Evolutionary conservation across 1,140 invertebrate species (phyloP), one percentile per base, ranked within the genome.

Genomic region (Oreohelix idahoensis): DNA sequence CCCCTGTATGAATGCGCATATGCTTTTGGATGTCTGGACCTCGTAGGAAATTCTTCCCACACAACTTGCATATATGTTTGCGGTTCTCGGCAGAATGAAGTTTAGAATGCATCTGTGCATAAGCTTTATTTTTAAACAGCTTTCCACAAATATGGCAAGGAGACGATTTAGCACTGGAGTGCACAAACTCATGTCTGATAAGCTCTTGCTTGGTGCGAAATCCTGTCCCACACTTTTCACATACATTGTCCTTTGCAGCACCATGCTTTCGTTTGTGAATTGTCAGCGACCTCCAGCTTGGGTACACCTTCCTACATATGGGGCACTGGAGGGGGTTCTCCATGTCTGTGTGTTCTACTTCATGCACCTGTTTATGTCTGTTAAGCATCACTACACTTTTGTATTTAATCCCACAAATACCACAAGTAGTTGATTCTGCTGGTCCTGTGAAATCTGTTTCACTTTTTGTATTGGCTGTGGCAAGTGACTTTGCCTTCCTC

Each of bases 1-100:
- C 71, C 23, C 71, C 71, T 2, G 71, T 73, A 45, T 73, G 71
- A 42, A 73, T 42, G 1, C 36, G 42, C 36, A 45, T 45, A 42
- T 73, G 71, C 38, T 73, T 73, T 32, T 42, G 71, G 23, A 73
- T 73, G 38, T 39, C 71, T 26, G 71, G 42, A 42, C 63, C 63
- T 66, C 63, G 63, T 29, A 66, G 63, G 32, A 66, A 66, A 66
- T 32, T 10, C 29, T 66, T 66, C 29, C 63, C 63, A 32, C 63
- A 66, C 29, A 66, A 66, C 17, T 29, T 66, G 29, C 63, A 66
- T 8, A 66, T 32, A 66, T 66, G 63, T 32, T 66, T 66, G 17
- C 63, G 63, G 29, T 66, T 66, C 32, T 66, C 63, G 0, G 63
- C 63, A 11, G 63, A 66, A 35, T 66, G 63, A 66, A 66, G 63